These are phyloP conservation scores for Sinelater perroti DNA, from an alignment of 2,888 invertebrate species.

Conservation along the genomic window DNA sequence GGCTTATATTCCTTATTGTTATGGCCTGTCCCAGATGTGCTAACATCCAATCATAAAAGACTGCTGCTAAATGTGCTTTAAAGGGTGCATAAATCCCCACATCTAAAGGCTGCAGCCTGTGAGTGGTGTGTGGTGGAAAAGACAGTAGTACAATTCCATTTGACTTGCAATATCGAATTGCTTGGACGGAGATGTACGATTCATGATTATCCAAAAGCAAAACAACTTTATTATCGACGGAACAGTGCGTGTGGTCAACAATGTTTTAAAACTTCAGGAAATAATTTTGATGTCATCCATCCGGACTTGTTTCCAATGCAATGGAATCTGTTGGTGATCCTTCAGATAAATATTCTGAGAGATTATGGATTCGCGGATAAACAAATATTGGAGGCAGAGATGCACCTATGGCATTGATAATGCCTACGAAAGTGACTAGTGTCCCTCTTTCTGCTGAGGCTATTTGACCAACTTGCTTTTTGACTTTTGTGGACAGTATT, in stretches of 20 bases:
- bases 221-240: too few species aligned
- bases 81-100: too few species aligned
- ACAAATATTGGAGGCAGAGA: conserved; percentile 52
- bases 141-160: too few species aligned
- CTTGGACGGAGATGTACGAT: too few species aligned
- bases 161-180: too few species aligned
- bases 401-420: conserved; percentile 48
- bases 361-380: conserved; percentile 24
- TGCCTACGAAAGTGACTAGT: conserved; percentile 51
- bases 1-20: too few species aligned
- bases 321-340: conserved; percentile 46
- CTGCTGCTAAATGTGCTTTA: too few species aligned
- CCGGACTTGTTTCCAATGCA: conserved; percentile 45
- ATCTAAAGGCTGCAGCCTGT: too few species aligned
- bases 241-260: conserved; percentile 38
- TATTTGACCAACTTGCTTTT: conserved; percentile 51
- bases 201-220: too few species aligned
- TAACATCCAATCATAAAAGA: too few species aligned
- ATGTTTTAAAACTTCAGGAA: conserved; percentile 47
- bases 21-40: too few species aligned
- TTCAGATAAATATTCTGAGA: conserved; percentile 30
- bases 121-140: too few species aligned
- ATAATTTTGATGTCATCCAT: conserved; percentile 49
- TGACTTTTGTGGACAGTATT: conserved; percentile 41
- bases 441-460: conserved; percentile 55